Conservation (phyloP, 2,113 vertebrate genomes). For the Phylloscopus trochiloides region DNA sequence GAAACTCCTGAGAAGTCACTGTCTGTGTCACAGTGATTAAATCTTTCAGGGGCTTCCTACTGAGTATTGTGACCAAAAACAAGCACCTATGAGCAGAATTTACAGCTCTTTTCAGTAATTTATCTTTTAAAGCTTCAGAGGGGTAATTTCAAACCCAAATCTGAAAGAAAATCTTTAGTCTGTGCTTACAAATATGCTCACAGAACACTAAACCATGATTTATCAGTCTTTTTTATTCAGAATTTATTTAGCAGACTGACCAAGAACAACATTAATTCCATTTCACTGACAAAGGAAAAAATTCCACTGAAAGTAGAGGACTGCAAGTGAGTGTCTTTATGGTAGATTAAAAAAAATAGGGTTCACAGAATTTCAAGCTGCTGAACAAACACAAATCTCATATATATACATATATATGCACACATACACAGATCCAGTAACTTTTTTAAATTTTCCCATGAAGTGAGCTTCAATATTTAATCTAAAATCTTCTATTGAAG, state of each 20-base stretch:
- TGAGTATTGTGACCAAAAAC: not conserved
- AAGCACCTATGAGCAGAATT: not conserved
- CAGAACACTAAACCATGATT: not conserved
- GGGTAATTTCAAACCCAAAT: not conserved
- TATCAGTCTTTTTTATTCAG: not conserved
- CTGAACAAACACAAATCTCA: not conserved
- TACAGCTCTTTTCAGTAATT: not conserved
- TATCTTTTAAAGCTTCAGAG: not conserved
- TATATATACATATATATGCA: rapidly evolving
- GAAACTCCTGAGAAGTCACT: not conserved
- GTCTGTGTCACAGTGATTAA: not conserved
- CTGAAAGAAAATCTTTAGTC: not conserved
- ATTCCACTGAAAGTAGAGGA: not conserved
- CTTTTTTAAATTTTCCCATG: not conserved
- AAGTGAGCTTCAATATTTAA: not conserved
- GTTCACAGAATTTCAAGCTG: not conserved
- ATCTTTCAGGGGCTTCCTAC: not conserved
- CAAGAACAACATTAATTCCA: not conserved
- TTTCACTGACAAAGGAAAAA: not conserved
- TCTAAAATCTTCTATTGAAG: not conserved
- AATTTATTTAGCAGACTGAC: not conserved
- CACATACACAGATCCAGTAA: not conserved
- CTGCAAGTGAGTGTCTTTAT: not conserved
- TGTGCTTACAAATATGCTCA: not conserved
- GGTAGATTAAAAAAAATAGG: not conserved